These are phyloP conservation scores for Onychomys leucogaster DNA, from an alignment of 2,797 vertebrate species.

Conservation along the genomic window DNA sequence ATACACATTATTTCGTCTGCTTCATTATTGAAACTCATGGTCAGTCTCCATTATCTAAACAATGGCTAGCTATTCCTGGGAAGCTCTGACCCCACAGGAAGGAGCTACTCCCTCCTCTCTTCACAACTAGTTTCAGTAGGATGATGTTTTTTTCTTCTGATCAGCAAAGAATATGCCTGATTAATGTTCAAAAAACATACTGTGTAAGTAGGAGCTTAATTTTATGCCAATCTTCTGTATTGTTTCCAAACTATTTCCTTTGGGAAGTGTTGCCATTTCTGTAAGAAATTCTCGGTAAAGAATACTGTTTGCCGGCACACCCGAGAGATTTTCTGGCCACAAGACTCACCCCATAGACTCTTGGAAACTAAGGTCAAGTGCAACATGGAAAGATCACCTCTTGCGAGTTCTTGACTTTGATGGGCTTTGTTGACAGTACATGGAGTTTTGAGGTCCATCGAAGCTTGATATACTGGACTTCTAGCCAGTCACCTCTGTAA, in stretches of 20 bases:
- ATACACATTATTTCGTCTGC: not conserved
- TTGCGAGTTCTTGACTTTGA: constrained; percentile 91
- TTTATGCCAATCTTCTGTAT: not conserved
- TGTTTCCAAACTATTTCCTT: not conserved
- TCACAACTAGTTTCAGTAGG: not conserved
- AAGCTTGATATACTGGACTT: constrained; percentile 91
- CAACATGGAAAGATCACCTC: constrained; percentile 85
- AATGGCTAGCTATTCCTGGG: not conserved
- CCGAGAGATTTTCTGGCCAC: not conserved
- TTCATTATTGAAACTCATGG: not conserved
- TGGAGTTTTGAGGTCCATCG: constrained; percentile 88
- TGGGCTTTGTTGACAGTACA: constrained; percentile 90
- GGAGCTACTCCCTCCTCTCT: not conserved
- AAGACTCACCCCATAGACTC: not conserved
- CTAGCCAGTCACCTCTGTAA: constrained; percentile 94
- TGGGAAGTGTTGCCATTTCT: not conserved
- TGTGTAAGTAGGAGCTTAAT: not conserved
- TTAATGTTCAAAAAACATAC: not conserved
- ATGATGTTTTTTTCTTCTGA: not conserved
- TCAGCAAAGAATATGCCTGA: not conserved
- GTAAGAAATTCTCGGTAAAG: constrained; percentile 28
- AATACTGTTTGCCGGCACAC: not conserved
- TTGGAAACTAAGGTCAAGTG: not conserved
- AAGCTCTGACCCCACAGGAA: not conserved
- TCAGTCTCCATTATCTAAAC: not conserved